Evolutionary conservation across 2,888 invertebrate genomes (phyloP), one percentile per base, ranked within the genome.

Genomic region (Tetanocera ferruginea): DNA sequence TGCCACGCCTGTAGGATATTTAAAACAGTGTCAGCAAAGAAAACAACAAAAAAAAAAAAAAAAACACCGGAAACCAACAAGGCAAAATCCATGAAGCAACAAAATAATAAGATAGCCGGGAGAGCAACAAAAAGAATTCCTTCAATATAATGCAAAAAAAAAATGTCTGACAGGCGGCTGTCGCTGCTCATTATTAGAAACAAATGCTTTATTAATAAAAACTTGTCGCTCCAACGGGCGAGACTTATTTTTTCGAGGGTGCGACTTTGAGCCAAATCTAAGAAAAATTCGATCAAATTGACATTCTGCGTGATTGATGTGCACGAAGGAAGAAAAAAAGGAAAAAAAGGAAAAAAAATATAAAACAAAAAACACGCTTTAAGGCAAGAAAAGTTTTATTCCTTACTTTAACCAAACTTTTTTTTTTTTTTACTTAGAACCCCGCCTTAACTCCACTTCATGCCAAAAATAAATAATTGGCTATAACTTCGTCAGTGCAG

Each of bases 191-290:
- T 82, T 81, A 80, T 80, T 81, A 78, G 78, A 79, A 79, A 79
- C 78, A 81, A 82, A 82, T 81, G 78, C 72, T 70, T 80, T 81
- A 81, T 80, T 81, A 81, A 81, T 81, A 80, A 80, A 80, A 79
- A 78, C 78, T 77, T 76, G 80, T 78, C 76, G 17, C 76, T 78
- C 81, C 76, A 80, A 49, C 25, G 34, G 31, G 55, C 19, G 19
- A 55, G 55, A 43, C 43, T 43, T 43, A 43, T 14, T 43, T 43
- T 43, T 43, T 43, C 43, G 34, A 34, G 64, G 64, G 64, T 34
- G 64, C 34, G 64, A 64, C 64, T 64, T 25, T 34, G 64, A 69
- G 69, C 17, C 23, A 69, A 49, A 67, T 43, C 43, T 8, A 28
- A 69, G 11, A 69, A 69, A 28, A 51, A 49, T 17, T 23, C 51